Evolutionary conservation across 2,888 invertebrate genomes (phyloP), one percentile per base, ranked within the genome.

Genomic region (Bruchidius siliquastri): DNA sequence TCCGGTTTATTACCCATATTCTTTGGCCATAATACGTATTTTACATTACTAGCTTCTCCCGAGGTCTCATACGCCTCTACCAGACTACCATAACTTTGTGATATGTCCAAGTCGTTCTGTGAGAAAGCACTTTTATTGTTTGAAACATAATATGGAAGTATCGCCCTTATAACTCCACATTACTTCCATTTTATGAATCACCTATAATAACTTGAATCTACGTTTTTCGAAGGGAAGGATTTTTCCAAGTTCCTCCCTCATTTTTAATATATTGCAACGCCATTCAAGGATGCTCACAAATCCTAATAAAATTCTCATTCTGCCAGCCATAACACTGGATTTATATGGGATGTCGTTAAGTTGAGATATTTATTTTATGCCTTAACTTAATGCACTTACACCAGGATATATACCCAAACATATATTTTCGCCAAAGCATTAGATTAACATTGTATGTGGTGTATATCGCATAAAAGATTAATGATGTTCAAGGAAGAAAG

Each of bases 291-390:
- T 69, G 20, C 26, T 26, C 69, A 69, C 69, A 69, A 69, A 22
- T 69, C 69, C 69, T 26, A 21, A 26, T 26, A 69, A 69, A 22
- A 69, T 21, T 26, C 69, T 26, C 26, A 26, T 69, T 20, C 69
- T 21, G 22, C 21, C 26, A 69, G 20, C 22, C 69, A 26, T 69
- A 69, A 69, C 69, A 69, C 22, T 26, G 26, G 26, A 69, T 69
- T 69, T 69, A 69, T 69, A 69, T 22, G 69, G 22, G 69, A 22
- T 26, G 69, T 26, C 69, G 69, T 69, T 69, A 69, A 69, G 26
- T 20, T 21, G 22, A 69, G 26, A 69, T 26, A 69, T 69, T 69
- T 69, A 69, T 69, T 69, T 69, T 69, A 69, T 26, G 69, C 69
- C 13, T 49, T 49, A 49, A 49, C 13, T 49, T 49, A 49, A 49